A percentile compares a stretch with the other conserved stretches of the same genome.
Conservation (phyloP, 2,888 invertebrate genomes). For the Melanostoma scalare region DNA sequence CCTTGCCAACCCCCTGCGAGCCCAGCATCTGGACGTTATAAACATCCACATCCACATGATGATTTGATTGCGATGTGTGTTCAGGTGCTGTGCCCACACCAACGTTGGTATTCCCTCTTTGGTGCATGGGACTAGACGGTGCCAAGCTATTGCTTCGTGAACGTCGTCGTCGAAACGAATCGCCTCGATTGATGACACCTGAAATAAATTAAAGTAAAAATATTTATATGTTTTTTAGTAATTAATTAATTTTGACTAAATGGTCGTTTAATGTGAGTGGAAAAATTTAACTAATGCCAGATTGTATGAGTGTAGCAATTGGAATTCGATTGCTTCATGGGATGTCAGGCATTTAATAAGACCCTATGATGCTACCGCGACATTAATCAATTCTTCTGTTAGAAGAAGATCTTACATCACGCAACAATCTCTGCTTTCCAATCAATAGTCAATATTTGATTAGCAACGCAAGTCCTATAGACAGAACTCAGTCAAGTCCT, state of each 20-base stretch:
- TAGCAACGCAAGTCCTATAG: too few relatives aligned
- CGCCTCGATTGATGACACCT: slow-evolving; percentile 97
- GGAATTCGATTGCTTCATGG: slow-evolving; percentile 46
- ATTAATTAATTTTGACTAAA: slow-evolving; percentile 19
- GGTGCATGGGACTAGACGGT: slow-evolving; percentile 84
- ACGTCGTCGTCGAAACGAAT: slow-evolving; percentile 93
- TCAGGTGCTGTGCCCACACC: slow-evolving; percentile 74
- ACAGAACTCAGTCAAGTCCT: too few relatives aligned
- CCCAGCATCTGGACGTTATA: slow-evolving; percentile 90
- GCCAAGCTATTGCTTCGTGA: slow-evolving; percentile 92
- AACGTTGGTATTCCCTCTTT: slow-evolving; percentile 77
- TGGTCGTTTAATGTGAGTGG: neutral
- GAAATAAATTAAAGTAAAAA: slow-evolving; percentile 57
- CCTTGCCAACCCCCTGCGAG: slow-evolving; percentile 91
- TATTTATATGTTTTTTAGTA: neutral
- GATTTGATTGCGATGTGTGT: slow-evolving; percentile 74
- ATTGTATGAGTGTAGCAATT: neutral
- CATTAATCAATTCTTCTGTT: slow-evolving; percentile 34
- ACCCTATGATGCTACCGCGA: slow-evolving; percentile 18
- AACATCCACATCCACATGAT: slow-evolving; percentile 84
- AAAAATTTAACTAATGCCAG: neutral
- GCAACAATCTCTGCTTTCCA: too few relatives aligned
- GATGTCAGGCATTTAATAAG: slow-evolving; percentile 61
- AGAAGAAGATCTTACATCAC: neutral
- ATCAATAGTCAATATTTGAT: too few relatives aligned